Percentiles rank a stretch among this genome's conserved stretches.
Conservation (phyloP, 2,797 vertebrate genomes). For the Alectoris magna region DNA sequence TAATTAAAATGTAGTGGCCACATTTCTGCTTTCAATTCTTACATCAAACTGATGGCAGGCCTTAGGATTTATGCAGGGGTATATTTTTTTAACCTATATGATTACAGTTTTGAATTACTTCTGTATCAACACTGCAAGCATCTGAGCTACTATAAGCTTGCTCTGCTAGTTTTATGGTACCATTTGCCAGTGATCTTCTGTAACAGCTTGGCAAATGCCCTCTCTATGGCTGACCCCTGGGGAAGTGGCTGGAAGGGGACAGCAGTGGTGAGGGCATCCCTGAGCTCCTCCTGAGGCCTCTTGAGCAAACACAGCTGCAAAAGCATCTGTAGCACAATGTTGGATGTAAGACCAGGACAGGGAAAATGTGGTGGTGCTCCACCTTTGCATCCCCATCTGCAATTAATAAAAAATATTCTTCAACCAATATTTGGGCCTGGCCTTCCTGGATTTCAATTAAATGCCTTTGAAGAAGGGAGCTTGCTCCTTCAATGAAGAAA, state of each 20-base stretch:
- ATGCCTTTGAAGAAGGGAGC: background rate
- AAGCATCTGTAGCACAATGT: background rate
- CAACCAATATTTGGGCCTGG: background rate
- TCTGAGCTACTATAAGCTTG: background rate
- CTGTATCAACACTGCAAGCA: background rate
- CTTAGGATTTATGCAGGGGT: background rate
- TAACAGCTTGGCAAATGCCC: background rate
- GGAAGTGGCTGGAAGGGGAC: background rate
- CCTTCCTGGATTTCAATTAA: background rate
- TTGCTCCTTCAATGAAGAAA: background rate
- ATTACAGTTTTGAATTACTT: background rate
- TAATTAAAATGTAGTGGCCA: background rate
- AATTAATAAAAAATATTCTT: background rate
- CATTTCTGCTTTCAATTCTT: background rate
- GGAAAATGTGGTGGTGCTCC: background rate
- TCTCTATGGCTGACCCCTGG: background rate
- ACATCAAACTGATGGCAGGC: background rate
- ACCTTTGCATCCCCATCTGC: background rate
- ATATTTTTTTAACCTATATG: background rate
- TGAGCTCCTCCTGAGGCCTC: background rate
- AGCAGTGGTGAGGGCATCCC: background rate
- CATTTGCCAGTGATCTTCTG: rapidly evolving
- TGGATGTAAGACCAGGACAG: background rate
- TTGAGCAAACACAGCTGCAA: background rate
- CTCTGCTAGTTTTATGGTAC: background rate